phyloP scores from a whole-genome alignment of 1,140 invertebrate genomes.

The Ylistrum balloti region DNA sequence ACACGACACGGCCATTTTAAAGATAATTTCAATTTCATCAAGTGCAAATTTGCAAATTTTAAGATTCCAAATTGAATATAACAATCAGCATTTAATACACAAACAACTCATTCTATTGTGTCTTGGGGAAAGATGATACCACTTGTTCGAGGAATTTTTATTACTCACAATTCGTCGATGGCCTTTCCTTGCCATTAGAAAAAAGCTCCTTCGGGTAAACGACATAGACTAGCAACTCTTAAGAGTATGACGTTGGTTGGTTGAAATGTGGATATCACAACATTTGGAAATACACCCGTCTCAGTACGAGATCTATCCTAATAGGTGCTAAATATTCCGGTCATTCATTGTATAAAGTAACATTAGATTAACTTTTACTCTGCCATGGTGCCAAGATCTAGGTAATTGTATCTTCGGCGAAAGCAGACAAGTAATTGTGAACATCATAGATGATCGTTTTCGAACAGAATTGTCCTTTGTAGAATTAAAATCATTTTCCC shows the following conservation, averaged over 20 bases:
- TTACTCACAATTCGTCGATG: constrained; percentile 17
- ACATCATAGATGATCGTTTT: too few species aligned
- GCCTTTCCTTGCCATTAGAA: neutral
- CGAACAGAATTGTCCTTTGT: too few species aligned
- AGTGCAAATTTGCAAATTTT: constrained; percentile 21
- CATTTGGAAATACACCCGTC: too few species aligned
- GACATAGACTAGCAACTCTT: neutral
- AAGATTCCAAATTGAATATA: neutral
- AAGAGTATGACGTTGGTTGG: neutral
- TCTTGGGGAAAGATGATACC: neutral
- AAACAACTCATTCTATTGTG: neutral
- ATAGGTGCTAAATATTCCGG: too few species aligned
- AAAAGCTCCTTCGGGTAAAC: neutral
- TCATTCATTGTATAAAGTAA: too few species aligned
- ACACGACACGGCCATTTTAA: constrained; percentile 4
- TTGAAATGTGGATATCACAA: too few species aligned
- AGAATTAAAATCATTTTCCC: too few species aligned
- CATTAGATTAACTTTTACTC: too few species aligned
- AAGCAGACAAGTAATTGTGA: too few species aligned
- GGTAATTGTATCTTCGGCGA: too few species aligned
- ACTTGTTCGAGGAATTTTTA: neutral
- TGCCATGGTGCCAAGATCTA: too few species aligned
- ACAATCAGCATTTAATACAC: neutral
- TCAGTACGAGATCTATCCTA: too few species aligned
- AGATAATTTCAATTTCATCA: constrained; percentile 40